phyloP scores from a whole-genome alignment of 2,888 invertebrate genomes.

The Axea sp. region DNA sequence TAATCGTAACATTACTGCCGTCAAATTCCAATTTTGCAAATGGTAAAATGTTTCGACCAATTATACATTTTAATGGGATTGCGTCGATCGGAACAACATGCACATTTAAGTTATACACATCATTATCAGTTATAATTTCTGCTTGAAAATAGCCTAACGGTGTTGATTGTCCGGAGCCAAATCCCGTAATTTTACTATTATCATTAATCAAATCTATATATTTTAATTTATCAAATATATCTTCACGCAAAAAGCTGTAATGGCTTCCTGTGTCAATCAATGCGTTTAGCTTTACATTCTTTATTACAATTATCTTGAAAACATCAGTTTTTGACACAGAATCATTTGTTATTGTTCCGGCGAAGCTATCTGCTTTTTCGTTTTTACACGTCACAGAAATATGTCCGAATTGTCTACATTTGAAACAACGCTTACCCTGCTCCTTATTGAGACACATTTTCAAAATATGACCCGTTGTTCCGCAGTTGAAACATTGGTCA shows the following conservation, averaged over 20 bases:
- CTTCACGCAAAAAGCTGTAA: not conserved
- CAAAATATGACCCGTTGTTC: not conserved
- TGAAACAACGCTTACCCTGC: no score
- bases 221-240: constrained; percentile 4
- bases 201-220: not conserved
- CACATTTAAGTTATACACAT: not conserved
- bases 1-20: no score
- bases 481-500: constrained; percentile 53
- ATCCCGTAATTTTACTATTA: constrained; percentile 6
- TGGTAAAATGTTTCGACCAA: not conserved
- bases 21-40: no score
- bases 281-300: no score
- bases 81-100: constrained; percentile 1
- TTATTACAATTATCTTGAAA: no score
- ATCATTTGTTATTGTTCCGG: no score
- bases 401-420: no score
- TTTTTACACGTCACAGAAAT: no score
- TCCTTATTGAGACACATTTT: no score
- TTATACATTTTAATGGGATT: constrained; percentile 7
- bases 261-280: no score
- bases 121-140: not conserved
- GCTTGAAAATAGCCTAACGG: constrained; percentile 13
- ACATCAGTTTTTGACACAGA: no score
- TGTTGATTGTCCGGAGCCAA: not conserved
- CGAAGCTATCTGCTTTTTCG: no score